These are phyloP conservation scores for Tholera decimalis DNA, from an alignment of 2,888 invertebrate species.

Conservation along the genomic window DNA sequence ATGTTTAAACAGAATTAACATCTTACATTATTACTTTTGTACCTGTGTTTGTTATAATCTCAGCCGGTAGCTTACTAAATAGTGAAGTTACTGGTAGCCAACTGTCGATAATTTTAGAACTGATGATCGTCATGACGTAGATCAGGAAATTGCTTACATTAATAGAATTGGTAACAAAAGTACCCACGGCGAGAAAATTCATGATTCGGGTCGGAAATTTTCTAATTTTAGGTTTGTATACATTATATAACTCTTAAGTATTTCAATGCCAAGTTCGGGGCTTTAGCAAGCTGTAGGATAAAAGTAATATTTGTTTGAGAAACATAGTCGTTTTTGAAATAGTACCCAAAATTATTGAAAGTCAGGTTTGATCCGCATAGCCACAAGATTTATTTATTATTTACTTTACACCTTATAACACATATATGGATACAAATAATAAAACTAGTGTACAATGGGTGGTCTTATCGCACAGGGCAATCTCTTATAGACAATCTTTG, in stretches of 20 bases:
- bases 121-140: constrained; percentile 18
- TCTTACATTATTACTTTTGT: constrained; percentile 6
- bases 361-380: background rate
- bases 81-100: background rate
- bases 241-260: background rate
- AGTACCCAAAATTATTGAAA: too few species aligned
- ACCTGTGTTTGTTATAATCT: constrained; percentile 1
- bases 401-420: too few species aligned
- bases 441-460: too few species aligned
- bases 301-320: background rate
- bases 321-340: background rate
- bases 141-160: constrained; percentile 7
- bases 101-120: constrained; percentile 29
- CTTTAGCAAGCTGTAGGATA: too few species aligned
- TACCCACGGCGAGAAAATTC: background rate
- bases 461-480: too few species aligned
- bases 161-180: constrained; percentile 8
- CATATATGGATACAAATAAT: too few species aligned
- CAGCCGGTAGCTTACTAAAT: background rate
- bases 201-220: background rate
- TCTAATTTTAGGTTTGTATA: constrained; percentile 11
- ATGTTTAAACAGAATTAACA: constrained; percentile 14
- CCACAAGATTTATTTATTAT: background rate
- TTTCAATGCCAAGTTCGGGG: background rate
- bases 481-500: too few species aligned